Base-by-base conservation (phyloP, 2,888 invertebrate genomes). In the Prosapia bicincta region DNA sequence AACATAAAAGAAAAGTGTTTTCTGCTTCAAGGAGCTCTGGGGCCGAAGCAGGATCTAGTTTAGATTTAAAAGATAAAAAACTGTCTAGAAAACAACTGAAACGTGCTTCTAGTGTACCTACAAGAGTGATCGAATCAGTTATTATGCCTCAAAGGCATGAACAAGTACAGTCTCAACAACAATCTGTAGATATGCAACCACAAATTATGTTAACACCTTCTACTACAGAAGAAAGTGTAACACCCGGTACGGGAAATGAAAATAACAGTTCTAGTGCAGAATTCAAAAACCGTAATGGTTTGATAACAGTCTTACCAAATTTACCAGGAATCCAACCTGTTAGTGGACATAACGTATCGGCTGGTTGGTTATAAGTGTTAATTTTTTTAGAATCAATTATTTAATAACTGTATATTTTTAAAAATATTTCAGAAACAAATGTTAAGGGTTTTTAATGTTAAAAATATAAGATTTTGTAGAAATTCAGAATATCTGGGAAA, bases 1-100 rank as follows among this genome's bases (percentile, higher is more conserved):
- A 92, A 83, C 90, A 91, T 83, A 94, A 94, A 85, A 89, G 94
- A 79, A 94, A 94, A 85, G 93, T 93, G 84, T 94, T 94, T 85
- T 93, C 93, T 0, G 91, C 93, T 79, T 93, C 93, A 77, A 76
- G 81, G 43, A 80, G 79, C 76, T 67, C 76, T 15, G 76, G 68
- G 7, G 78, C 74, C 15, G 79, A 79, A 75, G 78, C 78, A 54
- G 78, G 79, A 15, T 79, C 79, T 23, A 80, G 79, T 77, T 76
- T 79, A 25, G 80, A 80, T 75, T 77, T 79, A 15, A 79, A 79
- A 72, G 80, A 80, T 72, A 25, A 71, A 65, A 69, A 66, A 24
- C 74, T 71, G 28, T 78, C 78, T 68, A 79, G 84, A 32, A 84
- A 89, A 86, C 88, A 89, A 67, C 84, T 92, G 70, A 90, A 91